Percentiles rank a stretch among this genome's conserved stretches.
Conservation (phyloP, 2,888 invertebrate genomes). For the Silvanus unidentatus region DNA sequence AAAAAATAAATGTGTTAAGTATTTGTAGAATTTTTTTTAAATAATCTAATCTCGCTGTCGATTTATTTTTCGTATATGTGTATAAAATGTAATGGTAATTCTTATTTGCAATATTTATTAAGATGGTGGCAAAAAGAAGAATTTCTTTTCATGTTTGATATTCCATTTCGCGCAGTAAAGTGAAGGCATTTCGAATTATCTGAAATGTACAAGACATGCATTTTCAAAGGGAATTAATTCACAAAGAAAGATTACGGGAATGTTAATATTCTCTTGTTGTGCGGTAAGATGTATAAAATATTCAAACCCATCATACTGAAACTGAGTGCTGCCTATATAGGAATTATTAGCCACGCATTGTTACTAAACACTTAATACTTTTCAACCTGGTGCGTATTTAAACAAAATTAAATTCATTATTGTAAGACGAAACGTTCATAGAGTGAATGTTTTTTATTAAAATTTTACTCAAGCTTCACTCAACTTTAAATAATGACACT, state of each 20-base stretch:
- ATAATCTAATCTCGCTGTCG: background rate
- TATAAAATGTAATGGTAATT: slow-evolving; percentile 10
- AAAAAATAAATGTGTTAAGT: background rate
- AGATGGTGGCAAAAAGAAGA: slow-evolving; percentile 7
- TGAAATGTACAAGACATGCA: slow-evolving; percentile 23
- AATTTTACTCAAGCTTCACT: no score
- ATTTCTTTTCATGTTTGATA: slow-evolving; percentile 15
- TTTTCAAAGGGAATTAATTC: slow-evolving; percentile 32
- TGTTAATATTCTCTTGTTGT: slow-evolving; percentile 30
- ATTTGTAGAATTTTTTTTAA: background rate
- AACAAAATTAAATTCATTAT: no score
- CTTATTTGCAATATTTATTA: slow-evolving; percentile 13
- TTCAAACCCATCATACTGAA: slow-evolving; percentile 29
- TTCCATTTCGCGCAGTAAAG: slow-evolving; percentile 15
- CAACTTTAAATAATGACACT: no score
- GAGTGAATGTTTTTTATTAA: no score
- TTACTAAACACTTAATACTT: no score
- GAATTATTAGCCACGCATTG: no score
- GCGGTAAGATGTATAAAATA: slow-evolving; percentile 31
- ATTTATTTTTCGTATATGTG: slow-evolving; percentile 9
- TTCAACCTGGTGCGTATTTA: no score
- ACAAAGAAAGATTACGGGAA: slow-evolving; percentile 27
- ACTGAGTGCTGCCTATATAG: slow-evolving; percentile 8
- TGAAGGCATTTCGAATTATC: slow-evolving; percentile 19
- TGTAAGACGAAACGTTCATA: no score